Base-by-base conservation (phyloP, 30 jellyfish, hydroid and myxozoan species). In the Haliclystus octoradiatus region DNA sequence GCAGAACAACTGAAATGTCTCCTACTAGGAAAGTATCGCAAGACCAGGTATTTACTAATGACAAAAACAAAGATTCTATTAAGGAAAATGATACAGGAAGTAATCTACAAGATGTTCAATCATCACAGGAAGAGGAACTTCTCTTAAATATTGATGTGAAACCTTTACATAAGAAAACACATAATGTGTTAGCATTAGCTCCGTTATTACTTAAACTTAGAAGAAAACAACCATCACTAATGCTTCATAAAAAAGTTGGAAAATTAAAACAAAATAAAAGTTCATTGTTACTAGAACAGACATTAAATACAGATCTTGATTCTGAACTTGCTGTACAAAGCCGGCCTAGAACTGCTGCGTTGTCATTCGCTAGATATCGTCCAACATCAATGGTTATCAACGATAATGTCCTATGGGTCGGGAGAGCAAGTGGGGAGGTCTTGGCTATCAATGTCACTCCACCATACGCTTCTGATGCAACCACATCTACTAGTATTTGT, bases 351-450 rank as follows among this genome's bases (percentile, higher is more conserved):
- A 34, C 88, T 28, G 69, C 77, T 30, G 95, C 95, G 22, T 28
- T 33, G 25, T 50, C 89, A 26, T 75, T 65, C 31, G 31, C 80
- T 34, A 34, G 62, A 2, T 13, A 13, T 33, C 73, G 85, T 13
- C 73, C 77, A 12, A 77, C 84, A 30, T 66, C 77, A 2, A 60
- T 85, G 13, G 22, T 72, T 12, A 31, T 70, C 33, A 51, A 47
- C 31, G 83, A 76, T 1, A 77, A 51, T 74, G 33, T 83, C 2
- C 50, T 85, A 29, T 85, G 94, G 96, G 84, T 85, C 13, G 96
- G 96, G 24, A 77, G 96, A 47, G 53, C 85, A 28, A 60, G 13
- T 19, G 96, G 96, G 1, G 94, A 85, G 50, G 64, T 85, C 3
- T 76, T 78, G 26, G 85, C 73, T 25, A 62, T 85, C 27, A 79